Evolutionary conservation across 2,113 vertebrate genomes (phyloP).

Genomic region (Cairina moschata): DNA sequence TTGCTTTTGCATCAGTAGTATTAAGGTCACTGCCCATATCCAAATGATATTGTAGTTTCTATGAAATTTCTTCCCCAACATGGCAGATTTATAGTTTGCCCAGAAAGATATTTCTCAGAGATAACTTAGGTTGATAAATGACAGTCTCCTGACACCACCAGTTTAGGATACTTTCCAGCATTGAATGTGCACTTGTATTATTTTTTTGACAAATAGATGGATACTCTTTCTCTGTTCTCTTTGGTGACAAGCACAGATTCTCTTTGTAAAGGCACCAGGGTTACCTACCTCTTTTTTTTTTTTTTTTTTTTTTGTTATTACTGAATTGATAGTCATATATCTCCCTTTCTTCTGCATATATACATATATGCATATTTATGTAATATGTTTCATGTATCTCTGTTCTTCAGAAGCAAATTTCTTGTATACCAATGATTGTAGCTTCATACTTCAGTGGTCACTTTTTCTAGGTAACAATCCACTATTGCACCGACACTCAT

Average conservation of each 20-base stretch:
- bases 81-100: neutral
- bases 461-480: neutral
- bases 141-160: neutral
- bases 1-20: neutral
- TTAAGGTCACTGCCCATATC: too few species aligned
- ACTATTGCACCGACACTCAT: neutral
- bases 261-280: neutral
- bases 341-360: neutral
- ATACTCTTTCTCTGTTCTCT: neutral
- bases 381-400: neutral
- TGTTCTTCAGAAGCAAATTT: neutral
- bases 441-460: rapidly evolving
- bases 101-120: neutral
- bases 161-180: neutral
- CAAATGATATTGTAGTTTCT: too few species aligned
- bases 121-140: neutral
- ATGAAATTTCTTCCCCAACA: too few species aligned
- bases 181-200: neutral
- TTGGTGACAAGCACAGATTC: neutral
- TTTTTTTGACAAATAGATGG: neutral
- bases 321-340: neutral
- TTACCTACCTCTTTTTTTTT: neutral
- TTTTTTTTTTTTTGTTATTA: neutral
- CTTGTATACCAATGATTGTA: neutral
- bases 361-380: neutral